These are phyloP conservation scores for Aleadryas rufinucha DNA, from an alignment of 2,113 vertebrate genomes.

Conservation along the genomic window DNA sequence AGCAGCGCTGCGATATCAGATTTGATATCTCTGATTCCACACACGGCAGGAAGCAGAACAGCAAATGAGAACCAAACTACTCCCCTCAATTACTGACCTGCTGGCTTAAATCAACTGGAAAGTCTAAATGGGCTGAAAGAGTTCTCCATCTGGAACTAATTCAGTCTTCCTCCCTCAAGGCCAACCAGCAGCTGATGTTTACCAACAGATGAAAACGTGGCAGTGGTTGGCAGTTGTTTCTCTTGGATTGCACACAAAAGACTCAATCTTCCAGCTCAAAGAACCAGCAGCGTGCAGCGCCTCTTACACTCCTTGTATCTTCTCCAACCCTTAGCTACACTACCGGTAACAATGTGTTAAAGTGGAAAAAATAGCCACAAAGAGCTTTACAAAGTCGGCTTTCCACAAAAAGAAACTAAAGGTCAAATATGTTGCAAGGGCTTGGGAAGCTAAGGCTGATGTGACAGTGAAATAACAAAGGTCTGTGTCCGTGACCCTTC, in stretches of 20 bases:
- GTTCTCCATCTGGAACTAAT: slow-evolving; percentile 49
- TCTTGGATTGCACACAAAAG: neutral
- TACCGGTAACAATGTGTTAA: too few relatives aligned
- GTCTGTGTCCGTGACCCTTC: accelerated
- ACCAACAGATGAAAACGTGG: slow-evolving; percentile 61
- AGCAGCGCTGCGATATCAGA: neutral
- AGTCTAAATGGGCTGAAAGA: neutral
- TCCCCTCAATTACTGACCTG: slow-evolving; percentile 35
- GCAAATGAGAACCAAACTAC: neutral
- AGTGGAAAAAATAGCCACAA: neutral
- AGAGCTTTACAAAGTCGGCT: neutral
- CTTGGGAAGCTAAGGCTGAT: neutral
- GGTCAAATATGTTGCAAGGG: too few relatives aligned
- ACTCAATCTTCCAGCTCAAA: neutral
- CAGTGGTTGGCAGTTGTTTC: slow-evolving; percentile 4
- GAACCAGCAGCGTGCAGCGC: neutral
- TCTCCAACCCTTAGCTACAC: neutral
- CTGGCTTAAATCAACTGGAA: slow-evolving; percentile 8
- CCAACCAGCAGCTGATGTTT: slow-evolving; percentile 47
- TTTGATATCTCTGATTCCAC: neutral
- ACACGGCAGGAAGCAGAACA: neutral
- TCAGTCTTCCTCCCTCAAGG: neutral
- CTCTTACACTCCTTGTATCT: neutral
- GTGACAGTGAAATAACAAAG: neutral
- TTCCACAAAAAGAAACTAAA: neutral